Percentiles rank a stretch among this genome's conserved stretches.
Conservation (phyloP, 2,888 invertebrate genomes). For the Drosophila fungiperda region DNA sequence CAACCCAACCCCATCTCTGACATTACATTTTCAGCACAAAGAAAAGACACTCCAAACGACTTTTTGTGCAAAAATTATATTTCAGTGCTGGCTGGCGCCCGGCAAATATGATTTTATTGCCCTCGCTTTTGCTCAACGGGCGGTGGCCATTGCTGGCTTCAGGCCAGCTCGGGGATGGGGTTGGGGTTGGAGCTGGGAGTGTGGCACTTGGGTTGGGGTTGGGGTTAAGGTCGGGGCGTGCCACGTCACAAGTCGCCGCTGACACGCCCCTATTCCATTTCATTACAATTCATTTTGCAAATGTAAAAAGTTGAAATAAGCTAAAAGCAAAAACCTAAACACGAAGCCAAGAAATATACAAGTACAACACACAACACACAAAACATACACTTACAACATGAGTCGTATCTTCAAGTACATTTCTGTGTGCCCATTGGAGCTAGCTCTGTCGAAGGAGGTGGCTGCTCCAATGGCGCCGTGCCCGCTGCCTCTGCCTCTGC, state of each 20-base stretch:
- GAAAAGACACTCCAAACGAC: slow-evolving; percentile 65
- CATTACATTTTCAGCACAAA: slow-evolving; percentile 12
- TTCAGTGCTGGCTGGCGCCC: slow-evolving; percentile 84
- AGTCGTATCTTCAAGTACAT: slow-evolving; percentile 43
- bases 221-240: slow-evolving; percentile 30
- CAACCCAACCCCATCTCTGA: neutral
- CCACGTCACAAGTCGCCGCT: slow-evolving; percentile 26
- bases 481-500: slow-evolving; percentile 57
- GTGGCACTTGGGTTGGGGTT: neutral
- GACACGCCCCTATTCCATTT: slow-evolving; percentile 48
- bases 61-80: slow-evolving; percentile 75
- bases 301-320: slow-evolving; percentile 73
- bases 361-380: slow-evolving; percentile 13
- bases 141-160: slow-evolving; percentile 46
- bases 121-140: slow-evolving; percentile 41
- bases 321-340: slow-evolving; percentile 43
- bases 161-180: slow-evolving; percentile 12
- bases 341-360: slow-evolving; percentile 20
- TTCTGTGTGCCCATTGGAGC: slow-evolving; percentile 20
- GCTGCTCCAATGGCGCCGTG: slow-evolving; percentile 66
- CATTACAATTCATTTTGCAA: slow-evolving; percentile 82
- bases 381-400: slow-evolving; percentile 2
- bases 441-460: slow-evolving; percentile 19
- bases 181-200: neutral
- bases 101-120: slow-evolving; percentile 83